Evolutionary conservation across 2,797 vertebrate genomes (phyloP).

Genomic region (Sebastes wilsoni): DNA sequence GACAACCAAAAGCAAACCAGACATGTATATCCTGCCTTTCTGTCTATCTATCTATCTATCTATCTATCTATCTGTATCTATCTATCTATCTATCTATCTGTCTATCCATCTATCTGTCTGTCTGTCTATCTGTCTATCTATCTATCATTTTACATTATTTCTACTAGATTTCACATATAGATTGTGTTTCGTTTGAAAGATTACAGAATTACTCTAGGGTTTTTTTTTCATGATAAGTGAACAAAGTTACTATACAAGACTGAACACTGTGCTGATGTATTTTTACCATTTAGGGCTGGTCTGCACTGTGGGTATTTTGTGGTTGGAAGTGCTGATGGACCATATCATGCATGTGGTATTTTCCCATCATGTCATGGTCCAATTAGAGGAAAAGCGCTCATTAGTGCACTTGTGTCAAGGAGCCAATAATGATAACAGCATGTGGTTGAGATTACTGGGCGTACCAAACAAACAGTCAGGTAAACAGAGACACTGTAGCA

Average conservation of each 20-base stretch:
- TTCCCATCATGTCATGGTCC: constrained; percentile 49
- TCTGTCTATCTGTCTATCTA: too few relatives aligned
- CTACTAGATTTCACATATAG: not conserved
- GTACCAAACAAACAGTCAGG: constrained; percentile 21
- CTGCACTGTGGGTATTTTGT: constrained; percentile 10
- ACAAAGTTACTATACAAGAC: not conserved
- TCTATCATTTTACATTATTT: not conserved
- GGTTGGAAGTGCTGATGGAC: constrained; percentile 25
- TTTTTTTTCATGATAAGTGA: not conserved
- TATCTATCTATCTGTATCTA: too few relatives aligned
- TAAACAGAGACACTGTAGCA: constrained; percentile 12
- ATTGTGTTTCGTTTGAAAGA: not conserved
- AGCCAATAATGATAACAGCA: constrained; percentile 34
- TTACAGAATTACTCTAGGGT: not conserved
- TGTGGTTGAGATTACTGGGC: constrained; percentile 21
- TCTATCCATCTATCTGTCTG: too few relatives aligned
- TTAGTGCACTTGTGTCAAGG: constrained; percentile 54
- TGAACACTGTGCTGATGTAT: constrained; percentile 8
- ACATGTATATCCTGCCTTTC: too few relatives aligned
- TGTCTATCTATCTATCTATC: too few relatives aligned
- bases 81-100: too few relatives aligned
- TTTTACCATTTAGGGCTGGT: constrained; percentile 11
- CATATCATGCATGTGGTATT: constrained; percentile 44
- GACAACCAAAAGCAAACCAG: too few relatives aligned
- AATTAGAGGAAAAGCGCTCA: constrained; percentile 50